Evolutionary conservation across 2,888 invertebrate species (phyloP).

Genomic region (Criorhina ranunculi): DNA sequence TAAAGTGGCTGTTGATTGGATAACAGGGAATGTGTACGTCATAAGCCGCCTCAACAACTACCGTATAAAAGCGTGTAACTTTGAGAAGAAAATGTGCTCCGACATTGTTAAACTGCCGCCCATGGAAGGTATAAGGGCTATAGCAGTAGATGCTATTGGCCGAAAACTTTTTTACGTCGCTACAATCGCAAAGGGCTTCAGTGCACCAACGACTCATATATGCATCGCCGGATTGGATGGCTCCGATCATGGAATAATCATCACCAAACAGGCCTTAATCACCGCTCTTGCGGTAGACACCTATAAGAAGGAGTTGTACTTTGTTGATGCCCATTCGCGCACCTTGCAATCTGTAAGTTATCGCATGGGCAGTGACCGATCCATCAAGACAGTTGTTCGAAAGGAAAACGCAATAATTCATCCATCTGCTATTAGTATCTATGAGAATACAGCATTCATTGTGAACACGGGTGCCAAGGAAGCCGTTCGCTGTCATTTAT

Average conservation of each 20-base stretch:
- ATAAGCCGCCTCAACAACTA: constrained; percentile 84
- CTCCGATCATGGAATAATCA: constrained; percentile 84
- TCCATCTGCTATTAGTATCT: constrained; percentile 89
- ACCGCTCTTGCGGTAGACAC: constrained; percentile 85
- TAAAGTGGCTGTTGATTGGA: constrained; percentile 90
- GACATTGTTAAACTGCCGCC: constrained; percentile 85
- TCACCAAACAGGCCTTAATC: constrained; percentile 82
- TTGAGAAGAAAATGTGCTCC: constrained; percentile 86
- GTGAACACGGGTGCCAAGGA: constrained; percentile 86
- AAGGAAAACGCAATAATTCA: constrained; percentile 85
- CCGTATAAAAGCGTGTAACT: constrained; percentile 86
- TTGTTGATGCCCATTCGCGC: constrained; percentile 88
- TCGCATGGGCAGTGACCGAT: constrained; percentile 82
- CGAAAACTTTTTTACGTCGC: constrained; percentile 87
- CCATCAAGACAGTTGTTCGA: constrained; percentile 84
- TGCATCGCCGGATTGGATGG: constrained; percentile 86
- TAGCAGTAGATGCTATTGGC: constrained; percentile 88
- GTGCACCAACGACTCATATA: constrained; percentile 85
- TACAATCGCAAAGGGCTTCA: constrained; percentile 84
- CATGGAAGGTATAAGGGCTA: constrained; percentile 86
- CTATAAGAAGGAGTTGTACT: constrained; percentile 89
- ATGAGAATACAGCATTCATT: constrained; percentile 92
- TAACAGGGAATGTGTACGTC: constrained; percentile 89
- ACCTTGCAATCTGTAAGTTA: constrained; percentile 86
- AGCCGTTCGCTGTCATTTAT: constrained; percentile 87